Conservation (phyloP, 2,797 vertebrate species). For the Urocyon cinereoargenteus region DNA sequence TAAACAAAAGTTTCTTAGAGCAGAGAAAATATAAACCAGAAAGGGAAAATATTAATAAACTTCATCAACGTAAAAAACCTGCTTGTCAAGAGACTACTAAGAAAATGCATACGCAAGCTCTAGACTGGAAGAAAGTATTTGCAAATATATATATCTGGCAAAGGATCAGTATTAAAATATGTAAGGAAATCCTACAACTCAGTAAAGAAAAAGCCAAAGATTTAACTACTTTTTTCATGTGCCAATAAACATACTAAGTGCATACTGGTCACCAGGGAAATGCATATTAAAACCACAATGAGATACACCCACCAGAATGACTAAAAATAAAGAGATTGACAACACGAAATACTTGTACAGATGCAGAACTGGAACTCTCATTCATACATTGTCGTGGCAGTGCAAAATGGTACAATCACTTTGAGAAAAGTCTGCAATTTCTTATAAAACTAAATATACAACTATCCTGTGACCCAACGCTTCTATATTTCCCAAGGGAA, state of each 20-base stretch:
- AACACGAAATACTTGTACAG: not conserved
- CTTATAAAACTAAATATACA: not conserved
- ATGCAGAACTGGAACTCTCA: not conserved
- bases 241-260: constrained; percentile 20
- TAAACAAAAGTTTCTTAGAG: not conserved
- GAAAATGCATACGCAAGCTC: not conserved
- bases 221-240: not conserved
- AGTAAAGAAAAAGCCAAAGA: constrained; percentile 35
- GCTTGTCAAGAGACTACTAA: not conserved
- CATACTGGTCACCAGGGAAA: not conserved
- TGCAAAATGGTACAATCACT: not conserved
- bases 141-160: not conserved
- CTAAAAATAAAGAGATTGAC: constrained; percentile 11
- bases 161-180: constrained; percentile 1
- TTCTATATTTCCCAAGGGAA: not conserved
- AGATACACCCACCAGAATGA: not conserved
- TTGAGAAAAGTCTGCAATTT: not conserved
- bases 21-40: not conserved
- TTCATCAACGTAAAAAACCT: not conserved
- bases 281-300: not conserved
- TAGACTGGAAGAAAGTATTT: constrained; percentile 1
- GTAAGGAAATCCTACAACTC: constrained; percentile 21
- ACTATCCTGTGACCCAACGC: not conserved
- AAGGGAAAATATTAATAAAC: not conserved
- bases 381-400: not conserved